Conservation (phyloP, 1,140 invertebrate species). For the Papilio xuthus region DNA sequence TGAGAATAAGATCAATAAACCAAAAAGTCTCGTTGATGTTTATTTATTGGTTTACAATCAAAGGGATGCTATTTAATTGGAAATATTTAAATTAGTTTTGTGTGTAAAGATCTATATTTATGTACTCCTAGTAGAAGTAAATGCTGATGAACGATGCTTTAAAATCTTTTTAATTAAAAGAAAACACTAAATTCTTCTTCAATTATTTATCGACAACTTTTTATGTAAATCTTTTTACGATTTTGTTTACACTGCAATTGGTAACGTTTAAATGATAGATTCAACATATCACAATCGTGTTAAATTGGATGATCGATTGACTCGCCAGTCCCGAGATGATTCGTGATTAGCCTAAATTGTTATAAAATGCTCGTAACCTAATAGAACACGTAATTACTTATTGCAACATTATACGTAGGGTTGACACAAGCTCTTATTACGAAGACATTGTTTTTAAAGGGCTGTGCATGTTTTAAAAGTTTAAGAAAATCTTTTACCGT, state of each 20-base stretch:
- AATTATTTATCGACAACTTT: background rate
- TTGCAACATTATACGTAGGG: background rate
- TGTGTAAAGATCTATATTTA: background rate
- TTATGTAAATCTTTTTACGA: background rate
- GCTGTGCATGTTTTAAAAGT: background rate
- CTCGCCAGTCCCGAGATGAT: background rate
- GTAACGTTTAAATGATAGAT: background rate
- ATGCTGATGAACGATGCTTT: background rate
- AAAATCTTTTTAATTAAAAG: background rate
- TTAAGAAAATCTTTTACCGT: background rate
- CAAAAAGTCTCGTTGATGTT: background rate
- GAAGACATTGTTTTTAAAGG: background rate
- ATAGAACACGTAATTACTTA: conserved; percentile 9
- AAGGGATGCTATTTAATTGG: background rate
- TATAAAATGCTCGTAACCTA: background rate
- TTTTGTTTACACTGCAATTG: background rate
- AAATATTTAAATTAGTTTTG: background rate
- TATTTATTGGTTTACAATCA: conserved; percentile 37
- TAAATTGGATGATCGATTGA: conserved; percentile 21
- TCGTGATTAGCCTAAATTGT: conserved; percentile 1
- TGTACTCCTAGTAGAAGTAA: background rate
- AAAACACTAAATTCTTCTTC: background rate
- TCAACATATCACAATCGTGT: background rate
- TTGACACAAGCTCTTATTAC: background rate
- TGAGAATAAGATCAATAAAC: conserved; percentile 39